phyloP scores from a whole-genome alignment of 2,888 invertebrate genomes.

The Nebria salina region DNA sequence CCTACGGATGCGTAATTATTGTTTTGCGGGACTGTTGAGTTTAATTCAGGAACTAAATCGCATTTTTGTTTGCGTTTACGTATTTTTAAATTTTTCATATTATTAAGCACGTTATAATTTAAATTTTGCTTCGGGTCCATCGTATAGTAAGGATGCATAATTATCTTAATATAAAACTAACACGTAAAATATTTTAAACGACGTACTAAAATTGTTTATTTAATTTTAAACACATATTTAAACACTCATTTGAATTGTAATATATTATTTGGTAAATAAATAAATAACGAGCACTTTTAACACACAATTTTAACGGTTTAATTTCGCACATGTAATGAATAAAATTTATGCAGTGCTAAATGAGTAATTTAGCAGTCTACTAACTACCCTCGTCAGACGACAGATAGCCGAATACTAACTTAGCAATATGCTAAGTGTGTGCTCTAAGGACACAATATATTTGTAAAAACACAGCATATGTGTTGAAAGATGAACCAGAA shows the following conservation, averaged over 20 bases:
- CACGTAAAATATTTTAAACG: background rate
- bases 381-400: constrained; percentile 20
- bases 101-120: constrained; percentile 26
- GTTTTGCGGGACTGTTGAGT: background rate
- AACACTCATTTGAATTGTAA: constrained; percentile 7
- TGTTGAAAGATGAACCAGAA: constrained; percentile 1
- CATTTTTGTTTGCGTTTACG: constrained; percentile 28
- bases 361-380: background rate
- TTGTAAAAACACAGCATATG: constrained; percentile 18
- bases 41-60: background rate
- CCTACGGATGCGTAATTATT: constrained; percentile 1
- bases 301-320: background rate
- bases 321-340: background rate
- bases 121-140: constrained; percentile 19
- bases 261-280: background rate
- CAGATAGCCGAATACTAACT: constrained; percentile 17
- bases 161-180: background rate
- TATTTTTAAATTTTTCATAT: constrained; percentile 40
- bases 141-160: constrained; percentile 28
- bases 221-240: background rate
- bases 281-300: background rate
- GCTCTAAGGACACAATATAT: constrained; percentile 12
- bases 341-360: background rate
- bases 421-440: constrained; percentile 9
- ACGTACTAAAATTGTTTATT: background rate